phyloP scores from a whole-genome alignment of 2,888 invertebrate species.

The Acholoe squamosa region DNA sequence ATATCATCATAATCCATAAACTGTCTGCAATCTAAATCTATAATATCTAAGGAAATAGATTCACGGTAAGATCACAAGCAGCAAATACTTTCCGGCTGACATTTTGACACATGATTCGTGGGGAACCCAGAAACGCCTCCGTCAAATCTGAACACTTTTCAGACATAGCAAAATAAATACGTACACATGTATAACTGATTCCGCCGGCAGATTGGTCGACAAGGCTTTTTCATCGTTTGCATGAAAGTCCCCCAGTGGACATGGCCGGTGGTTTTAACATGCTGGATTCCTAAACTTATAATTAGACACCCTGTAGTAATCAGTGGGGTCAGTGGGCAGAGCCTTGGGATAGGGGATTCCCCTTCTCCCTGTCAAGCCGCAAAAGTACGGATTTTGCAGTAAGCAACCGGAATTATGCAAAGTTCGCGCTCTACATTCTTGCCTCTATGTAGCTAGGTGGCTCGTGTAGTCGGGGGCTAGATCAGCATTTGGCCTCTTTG shows the following conservation, averaged over 20 bases:
- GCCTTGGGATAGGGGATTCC: conserved; percentile 60
- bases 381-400: background rate
- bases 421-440: no score
- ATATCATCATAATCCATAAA: background rate
- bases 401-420: background rate
- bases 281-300: conserved; percentile 51
- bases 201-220: conserved; percentile 56
- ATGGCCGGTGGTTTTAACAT: conserved; percentile 58
- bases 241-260: conserved; percentile 51
- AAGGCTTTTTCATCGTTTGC: conserved; percentile 55
- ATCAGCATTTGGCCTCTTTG: no score
- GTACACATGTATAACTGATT: conserved; percentile 60
- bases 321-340: conserved; percentile 50
- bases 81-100: conserved; percentile 16
- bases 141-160: conserved; percentile 52
- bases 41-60: background rate
- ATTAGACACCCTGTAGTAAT: conserved; percentile 61
- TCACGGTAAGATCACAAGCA: conserved; percentile 1
- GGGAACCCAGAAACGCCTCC: conserved; percentile 46
- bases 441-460: no score
- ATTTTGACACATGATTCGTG: conserved; percentile 40
- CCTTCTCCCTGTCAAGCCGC: conserved; percentile 49
- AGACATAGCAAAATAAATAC: conserved; percentile 60
- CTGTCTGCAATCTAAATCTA: background rate
- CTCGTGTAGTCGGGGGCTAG: no score